A percentile compares a stretch with the other conserved stretches of the same genome.
phyloP scores from a whole-genome alignment of 2,113 vertebrate species.

The Sciurus niger region DNA sequence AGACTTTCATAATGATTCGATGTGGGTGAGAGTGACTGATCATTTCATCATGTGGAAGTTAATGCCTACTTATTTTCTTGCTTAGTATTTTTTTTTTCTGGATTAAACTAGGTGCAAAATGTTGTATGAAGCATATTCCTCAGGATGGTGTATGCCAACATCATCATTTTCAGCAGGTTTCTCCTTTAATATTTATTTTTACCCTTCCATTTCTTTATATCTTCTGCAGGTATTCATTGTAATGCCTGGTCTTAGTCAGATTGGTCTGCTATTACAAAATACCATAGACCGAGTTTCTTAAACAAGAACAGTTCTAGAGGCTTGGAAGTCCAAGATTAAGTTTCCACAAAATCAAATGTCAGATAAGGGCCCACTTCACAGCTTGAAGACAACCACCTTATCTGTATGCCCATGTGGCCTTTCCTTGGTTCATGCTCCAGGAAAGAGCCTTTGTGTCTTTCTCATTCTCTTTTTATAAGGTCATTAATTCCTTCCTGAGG shows the following conservation, averaged over 20 bases:
- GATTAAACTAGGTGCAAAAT: not conserved
- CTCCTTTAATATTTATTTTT: not conserved
- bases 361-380: not conserved
- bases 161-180: not conserved
- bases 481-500: not conserved
- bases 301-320: too few relatives aligned
- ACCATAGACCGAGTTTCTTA: not conserved
- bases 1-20: not conserved
- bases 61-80: not conserved
- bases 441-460: not conserved
- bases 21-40: not conserved
- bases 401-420: not conserved
- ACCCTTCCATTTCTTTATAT: not conserved
- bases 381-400: accelerated
- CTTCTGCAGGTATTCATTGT: not conserved
- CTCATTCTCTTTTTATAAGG: not conserved
- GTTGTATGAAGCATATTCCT: not conserved
- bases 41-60: not conserved
- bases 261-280: not conserved
- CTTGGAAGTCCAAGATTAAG: not conserved
- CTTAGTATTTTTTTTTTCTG: not conserved
- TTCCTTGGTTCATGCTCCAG: not conserved
- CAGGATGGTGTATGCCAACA: not conserved
- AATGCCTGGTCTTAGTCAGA: not conserved
- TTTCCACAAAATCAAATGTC: not conserved